phyloP scores from a whole-genome alignment of 2,113 vertebrate genomes.

The Genyomyrus donnyi region DNA sequence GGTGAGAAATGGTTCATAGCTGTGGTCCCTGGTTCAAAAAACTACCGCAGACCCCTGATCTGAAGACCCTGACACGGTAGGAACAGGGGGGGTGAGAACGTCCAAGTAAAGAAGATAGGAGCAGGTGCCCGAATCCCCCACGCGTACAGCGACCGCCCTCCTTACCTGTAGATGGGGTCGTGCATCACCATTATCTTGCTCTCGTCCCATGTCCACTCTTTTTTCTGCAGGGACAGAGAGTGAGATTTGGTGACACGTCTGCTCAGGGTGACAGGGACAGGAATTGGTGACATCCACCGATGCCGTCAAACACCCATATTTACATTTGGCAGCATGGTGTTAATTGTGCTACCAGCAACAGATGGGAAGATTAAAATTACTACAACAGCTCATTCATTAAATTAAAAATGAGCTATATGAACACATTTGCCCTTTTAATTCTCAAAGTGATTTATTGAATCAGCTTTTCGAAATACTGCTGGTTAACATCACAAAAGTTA shows the following conservation, averaged over 20 bases:
- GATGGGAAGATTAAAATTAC: not conserved
- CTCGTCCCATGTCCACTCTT: constrained; percentile 87
- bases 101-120: not conserved
- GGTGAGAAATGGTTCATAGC: not conserved
- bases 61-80: not conserved
- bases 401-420: not conserved
- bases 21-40: not conserved
- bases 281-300: not conserved
- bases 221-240: constrained; percentile 68
- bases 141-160: not conserved
- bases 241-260: not conserved
- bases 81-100: not conserved
- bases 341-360: not conserved
- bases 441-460: not conserved
- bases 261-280: not conserved
- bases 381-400: not conserved
- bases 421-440: not conserved
- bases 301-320: not conserved
- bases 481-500: not conserved
- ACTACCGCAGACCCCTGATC: not conserved
- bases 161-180: constrained; percentile 90
- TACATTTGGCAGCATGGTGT: not conserved
- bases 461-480: not conserved
- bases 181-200: constrained; percentile 82
- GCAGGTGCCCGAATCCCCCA: not conserved